Percentiles rank a stretch among this genome's conserved stretches.
Conservation (phyloP, 1,140 invertebrate species). For the Drosophila subobscura region DNA sequence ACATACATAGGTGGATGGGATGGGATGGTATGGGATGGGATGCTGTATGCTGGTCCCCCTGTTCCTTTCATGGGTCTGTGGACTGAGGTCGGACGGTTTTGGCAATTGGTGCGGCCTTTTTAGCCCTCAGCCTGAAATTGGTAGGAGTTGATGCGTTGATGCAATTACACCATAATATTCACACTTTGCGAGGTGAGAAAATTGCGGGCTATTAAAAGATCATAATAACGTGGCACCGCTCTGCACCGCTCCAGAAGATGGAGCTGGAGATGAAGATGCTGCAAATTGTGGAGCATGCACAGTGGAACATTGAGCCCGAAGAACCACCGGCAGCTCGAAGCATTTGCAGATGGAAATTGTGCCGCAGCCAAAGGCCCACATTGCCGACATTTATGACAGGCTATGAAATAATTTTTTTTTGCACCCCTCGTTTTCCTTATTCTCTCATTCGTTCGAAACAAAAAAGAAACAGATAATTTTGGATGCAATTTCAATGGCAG, state of each 20-base stretch:
- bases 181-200: slow-evolving; percentile 84
- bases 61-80: not conserved
- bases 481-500: slow-evolving; percentile 32
- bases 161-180: slow-evolving; percentile 84
- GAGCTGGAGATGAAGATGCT: slow-evolving; percentile 72
- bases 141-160: slow-evolving; percentile 84
- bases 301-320: not conserved
- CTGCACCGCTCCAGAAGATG: slow-evolving; percentile 9
- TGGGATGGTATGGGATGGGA: slow-evolving; percentile 17
- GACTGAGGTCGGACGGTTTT: slow-evolving; percentile 45
- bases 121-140: slow-evolving; percentile 79
- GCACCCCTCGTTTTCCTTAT: slow-evolving; percentile 11
- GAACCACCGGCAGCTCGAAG: slow-evolving; percentile 16
- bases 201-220: slow-evolving; percentile 84
- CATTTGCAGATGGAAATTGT: slow-evolving; percentile 37
- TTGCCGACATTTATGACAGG: slow-evolving; percentile 78
- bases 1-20: slow-evolving; percentile 21
- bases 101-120: slow-evolving; percentile 75
- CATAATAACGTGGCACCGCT: slow-evolving; percentile 70
- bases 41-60: slow-evolving; percentile 1
- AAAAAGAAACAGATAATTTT: slow-evolving; percentile 30
- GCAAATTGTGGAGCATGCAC: slow-evolving; percentile 60
- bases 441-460: slow-evolving; percentile 38
- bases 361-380: slow-evolving; percentile 46
- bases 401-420: slow-evolving; percentile 67